These are phyloP conservation scores for Liasis olivaceus DNA, from an alignment of 2,797 vertebrate species.

Conservation along the genomic window DNA sequence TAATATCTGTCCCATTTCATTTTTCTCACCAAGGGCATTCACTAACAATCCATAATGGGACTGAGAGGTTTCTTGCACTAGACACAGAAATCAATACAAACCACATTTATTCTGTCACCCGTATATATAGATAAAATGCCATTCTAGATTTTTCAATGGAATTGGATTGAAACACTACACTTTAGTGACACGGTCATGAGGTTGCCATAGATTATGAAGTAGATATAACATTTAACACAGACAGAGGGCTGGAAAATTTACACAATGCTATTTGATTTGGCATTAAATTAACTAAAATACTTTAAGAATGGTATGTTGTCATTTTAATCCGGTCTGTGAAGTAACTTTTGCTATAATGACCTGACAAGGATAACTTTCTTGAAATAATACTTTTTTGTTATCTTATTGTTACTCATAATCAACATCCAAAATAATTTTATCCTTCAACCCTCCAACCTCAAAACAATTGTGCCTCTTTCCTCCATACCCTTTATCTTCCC, in stretches of 20 bases:
- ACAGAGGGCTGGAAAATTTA: background rate
- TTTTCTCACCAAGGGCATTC: constrained; percentile 69
- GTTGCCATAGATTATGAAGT: constrained; percentile 28
- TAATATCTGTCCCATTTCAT: constrained; percentile 67
- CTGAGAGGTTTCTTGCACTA: constrained; percentile 73
- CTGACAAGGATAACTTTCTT: background rate
- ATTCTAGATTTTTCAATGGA: constrained; percentile 10
- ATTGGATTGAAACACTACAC: constrained; percentile 35
- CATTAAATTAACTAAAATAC: background rate
- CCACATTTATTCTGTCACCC: constrained; percentile 56
- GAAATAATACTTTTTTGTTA: background rate
- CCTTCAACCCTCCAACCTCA: background rate
- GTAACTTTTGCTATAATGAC: background rate
- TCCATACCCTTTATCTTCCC: background rate
- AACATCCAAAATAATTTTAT: background rate
- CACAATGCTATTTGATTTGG: background rate
- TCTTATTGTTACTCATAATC: background rate
- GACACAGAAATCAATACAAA: constrained; percentile 64
- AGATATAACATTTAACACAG: background rate
- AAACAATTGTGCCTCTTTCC: background rate
- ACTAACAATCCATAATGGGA: constrained; percentile 62
- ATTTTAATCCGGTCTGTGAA: background rate
- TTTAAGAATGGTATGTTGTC: background rate
- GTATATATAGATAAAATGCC: constrained; percentile 58
- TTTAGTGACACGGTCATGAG: background rate